Conservation (phyloP, 2,113 vertebrate species). For the Chauna torquata region DNA sequence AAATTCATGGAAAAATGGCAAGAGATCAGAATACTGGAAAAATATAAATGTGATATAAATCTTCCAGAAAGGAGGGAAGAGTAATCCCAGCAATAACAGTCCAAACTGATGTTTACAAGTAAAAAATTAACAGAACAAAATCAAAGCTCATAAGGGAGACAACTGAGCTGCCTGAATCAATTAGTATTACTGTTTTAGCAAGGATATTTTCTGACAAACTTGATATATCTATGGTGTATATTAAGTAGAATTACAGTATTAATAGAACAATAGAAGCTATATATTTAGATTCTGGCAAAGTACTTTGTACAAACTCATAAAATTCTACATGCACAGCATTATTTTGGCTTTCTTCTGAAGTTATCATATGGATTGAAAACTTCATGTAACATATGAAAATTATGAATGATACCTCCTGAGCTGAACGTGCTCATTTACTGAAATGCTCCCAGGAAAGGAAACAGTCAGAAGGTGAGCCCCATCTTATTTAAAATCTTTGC, state of each 20-base stretch:
- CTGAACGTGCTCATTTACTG: not conserved
- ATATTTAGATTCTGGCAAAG: constrained; percentile 65
- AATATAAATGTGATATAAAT: not conserved
- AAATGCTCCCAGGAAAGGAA: not conserved
- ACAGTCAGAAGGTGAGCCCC: not conserved
- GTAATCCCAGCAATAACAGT: not conserved
- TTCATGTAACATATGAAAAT: not conserved
- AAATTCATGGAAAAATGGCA: not conserved
- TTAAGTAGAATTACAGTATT: constrained; percentile 28
- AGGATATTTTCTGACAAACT: constrained; percentile 26
- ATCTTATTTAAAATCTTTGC: not conserved
- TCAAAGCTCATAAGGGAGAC: constrained; percentile 21
- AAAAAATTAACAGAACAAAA: constrained; percentile 50
- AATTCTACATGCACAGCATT: constrained; percentile 1
- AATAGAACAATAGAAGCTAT: constrained; percentile 49
- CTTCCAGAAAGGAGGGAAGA: constrained; percentile 1
- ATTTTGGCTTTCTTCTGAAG: constrained; percentile 33
- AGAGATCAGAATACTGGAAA: constrained; percentile 25
- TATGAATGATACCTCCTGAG: not conserved
- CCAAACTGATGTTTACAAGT: constrained; percentile 25
- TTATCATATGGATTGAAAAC: not conserved
- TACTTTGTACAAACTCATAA: not conserved
- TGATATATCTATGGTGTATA: not conserved
- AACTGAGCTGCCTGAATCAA: constrained; percentile 37
- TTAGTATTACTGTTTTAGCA: constrained; percentile 19